phyloP scores from a whole-genome alignment of 2,797 vertebrate genomes.

The Etheostoma nigrum region DNA sequence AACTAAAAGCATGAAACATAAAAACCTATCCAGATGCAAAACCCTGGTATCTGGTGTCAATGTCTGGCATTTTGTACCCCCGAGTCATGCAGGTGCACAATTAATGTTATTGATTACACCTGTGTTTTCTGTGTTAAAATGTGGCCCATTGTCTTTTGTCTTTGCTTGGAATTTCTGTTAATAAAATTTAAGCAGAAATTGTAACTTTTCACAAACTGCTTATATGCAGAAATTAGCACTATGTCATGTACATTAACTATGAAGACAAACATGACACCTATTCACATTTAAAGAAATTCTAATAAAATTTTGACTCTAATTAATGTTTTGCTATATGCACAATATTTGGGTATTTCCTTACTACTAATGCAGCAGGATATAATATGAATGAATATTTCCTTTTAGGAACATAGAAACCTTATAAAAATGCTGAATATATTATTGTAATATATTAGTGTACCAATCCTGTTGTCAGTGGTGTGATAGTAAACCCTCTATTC shows the following conservation, averaged over 20 bases:
- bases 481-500: background rate
- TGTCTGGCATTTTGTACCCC: background rate
- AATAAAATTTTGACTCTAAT: background rate
- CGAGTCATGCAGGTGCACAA: slow-evolving; percentile 1
- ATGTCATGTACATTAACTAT: background rate
- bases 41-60: background rate
- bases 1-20: background rate
- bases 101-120: background rate
- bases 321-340: background rate
- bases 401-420: background rate
- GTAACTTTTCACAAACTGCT: background rate
- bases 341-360: background rate
- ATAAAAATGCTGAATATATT: slow-evolving; percentile 1
- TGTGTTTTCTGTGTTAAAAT: background rate
- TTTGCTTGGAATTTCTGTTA: background rate
- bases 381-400: background rate
- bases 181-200: background rate
- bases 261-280: background rate
- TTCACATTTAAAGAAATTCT: background rate
- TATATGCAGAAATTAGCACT: background rate
- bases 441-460: background rate
- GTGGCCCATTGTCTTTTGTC: background rate
- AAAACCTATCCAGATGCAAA: background rate
- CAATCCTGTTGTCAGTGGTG: background rate
- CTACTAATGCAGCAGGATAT: background rate